Evolutionary conservation across 2,113 vertebrate species (phyloP).

Genomic region (Bos taurus): ARS-UCD2.0 NC_037352.1:24856501-24857000

Average conservation of each 20-base stretch:
- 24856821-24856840: not conserved
- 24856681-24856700: not conserved
- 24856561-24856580: too few species aligned
- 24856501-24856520: too few species aligned
- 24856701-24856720: not conserved
- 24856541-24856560: too few species aligned
- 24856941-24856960: not conserved
- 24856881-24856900: not conserved
- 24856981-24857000: not conserved
- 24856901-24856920: fast-evolving
- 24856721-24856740: not conserved
- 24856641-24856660: not conserved
- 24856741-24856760: not conserved
- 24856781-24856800: not conserved
- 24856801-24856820: not conserved
- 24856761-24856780: not conserved
- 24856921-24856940: fast-evolving
- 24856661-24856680: not conserved
- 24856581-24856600: too few species aligned
- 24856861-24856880: not conserved
- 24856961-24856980: not conserved
- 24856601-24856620: not conserved
- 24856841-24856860: not conserved
- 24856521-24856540: too few species aligned
- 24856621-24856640: not conserved